Conservation (phyloP, 2,113 vertebrate genomes). For the Ophthalmolycus amberensis region DNA sequence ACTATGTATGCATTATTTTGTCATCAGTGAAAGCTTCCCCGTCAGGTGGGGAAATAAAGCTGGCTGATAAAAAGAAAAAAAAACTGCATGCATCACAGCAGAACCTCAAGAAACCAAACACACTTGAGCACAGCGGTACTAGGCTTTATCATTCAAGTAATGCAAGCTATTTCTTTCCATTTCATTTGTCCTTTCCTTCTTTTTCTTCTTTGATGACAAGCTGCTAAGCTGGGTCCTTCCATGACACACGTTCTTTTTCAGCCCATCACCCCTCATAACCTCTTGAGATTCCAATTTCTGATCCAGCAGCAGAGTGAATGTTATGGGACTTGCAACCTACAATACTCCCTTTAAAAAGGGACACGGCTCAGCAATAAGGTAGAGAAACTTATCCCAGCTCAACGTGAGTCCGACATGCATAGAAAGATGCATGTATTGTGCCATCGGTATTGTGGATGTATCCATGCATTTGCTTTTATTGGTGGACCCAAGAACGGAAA, state of each 20-base stretch:
- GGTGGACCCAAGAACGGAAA: neutral
- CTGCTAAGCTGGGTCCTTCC: conserved; percentile 39
- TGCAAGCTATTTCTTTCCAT: conserved; percentile 52
- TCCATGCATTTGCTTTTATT: neutral
- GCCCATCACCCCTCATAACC: conserved; percentile 55
- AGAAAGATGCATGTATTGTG: conserved; percentile 15
- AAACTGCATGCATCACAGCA: conserved; percentile 54
- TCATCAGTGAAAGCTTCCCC: conserved; percentile 31
- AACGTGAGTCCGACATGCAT: conserved; percentile 18
- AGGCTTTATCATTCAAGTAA: conserved; percentile 55
- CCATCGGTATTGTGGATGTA: neutral
- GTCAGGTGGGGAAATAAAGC: conserved; percentile 49
- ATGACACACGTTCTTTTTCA: conserved; percentile 45
- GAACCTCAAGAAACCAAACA: conserved; percentile 50
- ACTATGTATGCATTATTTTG: conserved; percentile 35
- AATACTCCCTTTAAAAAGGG: conserved; percentile 47
- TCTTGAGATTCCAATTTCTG: conserved; percentile 68
- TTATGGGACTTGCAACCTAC: conserved; percentile 44
- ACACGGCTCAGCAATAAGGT: conserved; percentile 30
- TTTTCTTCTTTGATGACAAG: conserved; percentile 44
- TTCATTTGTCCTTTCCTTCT: conserved; percentile 54
- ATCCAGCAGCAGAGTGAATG: conserved; percentile 46
- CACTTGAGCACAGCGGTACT: conserved; percentile 19
- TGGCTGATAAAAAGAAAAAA: conserved; percentile 55
- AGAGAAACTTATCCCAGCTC: conserved; percentile 31